phyloP scores from a whole-genome alignment of 2,113 vertebrate genomes.

The Ranitomeya variabilis region DNA sequence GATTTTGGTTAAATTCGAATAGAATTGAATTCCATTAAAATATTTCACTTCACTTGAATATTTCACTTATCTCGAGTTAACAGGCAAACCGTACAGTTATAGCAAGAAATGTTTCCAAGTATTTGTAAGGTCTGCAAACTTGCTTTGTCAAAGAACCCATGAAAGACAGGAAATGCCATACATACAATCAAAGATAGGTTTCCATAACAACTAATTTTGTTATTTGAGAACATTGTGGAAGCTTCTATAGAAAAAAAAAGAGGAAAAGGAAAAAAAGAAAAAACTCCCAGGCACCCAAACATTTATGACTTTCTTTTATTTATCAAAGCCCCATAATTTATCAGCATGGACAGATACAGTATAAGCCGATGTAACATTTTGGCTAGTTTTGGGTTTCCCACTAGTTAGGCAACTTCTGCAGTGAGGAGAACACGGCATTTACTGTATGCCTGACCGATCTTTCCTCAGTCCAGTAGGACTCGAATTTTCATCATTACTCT shows the following conservation, averaged over 20 bases:
- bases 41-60: too few relatives aligned
- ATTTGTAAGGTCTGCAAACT: background rate
- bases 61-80: background rate
- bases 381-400: too few relatives aligned
- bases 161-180: slow-evolving; percentile 56
- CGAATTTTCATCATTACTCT: background rate
- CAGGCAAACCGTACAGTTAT: background rate
- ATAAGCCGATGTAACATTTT: background rate
- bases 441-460: background rate
- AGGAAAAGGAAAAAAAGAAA: background rate
- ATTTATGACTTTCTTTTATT: slow-evolving; percentile 39
- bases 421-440: background rate
- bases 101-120: background rate
- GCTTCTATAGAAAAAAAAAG: slow-evolving; percentile 9
- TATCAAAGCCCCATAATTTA: background rate
- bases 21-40: too few relatives aligned
- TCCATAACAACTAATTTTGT: slow-evolving; percentile 44
- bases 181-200: slow-evolving; percentile 18
- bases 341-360: background rate
- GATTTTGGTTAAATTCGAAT: too few relatives aligned
- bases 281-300: slow-evolving; percentile 11
- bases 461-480: background rate
- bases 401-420: background rate
- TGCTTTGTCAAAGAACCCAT: background rate
- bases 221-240: slow-evolving; percentile 43